Conservation (phyloP, 2,797 vertebrate genomes). For the Amblyopsis hoosieri region DNA sequence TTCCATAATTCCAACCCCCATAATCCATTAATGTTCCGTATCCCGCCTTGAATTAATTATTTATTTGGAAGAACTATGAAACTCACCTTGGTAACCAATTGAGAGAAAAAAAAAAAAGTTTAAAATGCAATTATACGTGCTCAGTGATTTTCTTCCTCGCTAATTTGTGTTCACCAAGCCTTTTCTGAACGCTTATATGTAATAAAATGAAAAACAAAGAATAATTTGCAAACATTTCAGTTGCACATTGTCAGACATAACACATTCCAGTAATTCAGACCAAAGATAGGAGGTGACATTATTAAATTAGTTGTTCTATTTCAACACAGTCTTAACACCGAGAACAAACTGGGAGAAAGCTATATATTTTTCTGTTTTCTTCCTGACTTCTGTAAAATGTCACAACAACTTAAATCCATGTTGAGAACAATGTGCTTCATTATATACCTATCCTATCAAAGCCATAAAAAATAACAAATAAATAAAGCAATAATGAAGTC, state of each 20-base stretch:
- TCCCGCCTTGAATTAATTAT: slow-evolving; percentile 46
- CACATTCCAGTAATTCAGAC: too few relatives aligned
- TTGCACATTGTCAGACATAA: too few relatives aligned
- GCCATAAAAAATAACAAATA: not conserved
- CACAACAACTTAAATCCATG: not conserved
- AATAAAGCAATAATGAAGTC: not conserved
- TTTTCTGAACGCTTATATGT: too few relatives aligned
- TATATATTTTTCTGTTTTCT: not conserved
- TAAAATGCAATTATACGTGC: too few relatives aligned
- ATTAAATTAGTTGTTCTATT: too few relatives aligned
- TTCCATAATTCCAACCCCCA: slow-evolving; percentile 64
- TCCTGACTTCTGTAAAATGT: slow-evolving; percentile 5
- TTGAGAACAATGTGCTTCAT: slow-evolving; percentile 5
- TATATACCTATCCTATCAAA: not conserved
- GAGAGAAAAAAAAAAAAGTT: slow-evolving; percentile 8
- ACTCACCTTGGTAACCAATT: slow-evolving; percentile 50
- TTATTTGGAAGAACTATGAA: slow-evolving; percentile 34
- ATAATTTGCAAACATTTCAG: too few relatives aligned
- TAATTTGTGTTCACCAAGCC: too few relatives aligned
- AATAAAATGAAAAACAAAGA: too few relatives aligned
- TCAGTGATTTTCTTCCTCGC: too few relatives aligned
- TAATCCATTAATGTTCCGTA: slow-evolving; percentile 60
- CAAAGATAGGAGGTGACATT: too few relatives aligned
- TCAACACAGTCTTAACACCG: too few relatives aligned
- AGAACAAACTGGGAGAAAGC: too few relatives aligned